Conservation (phyloP, 2,113 vertebrate genomes). For the Macaca mulatta region DNA sequence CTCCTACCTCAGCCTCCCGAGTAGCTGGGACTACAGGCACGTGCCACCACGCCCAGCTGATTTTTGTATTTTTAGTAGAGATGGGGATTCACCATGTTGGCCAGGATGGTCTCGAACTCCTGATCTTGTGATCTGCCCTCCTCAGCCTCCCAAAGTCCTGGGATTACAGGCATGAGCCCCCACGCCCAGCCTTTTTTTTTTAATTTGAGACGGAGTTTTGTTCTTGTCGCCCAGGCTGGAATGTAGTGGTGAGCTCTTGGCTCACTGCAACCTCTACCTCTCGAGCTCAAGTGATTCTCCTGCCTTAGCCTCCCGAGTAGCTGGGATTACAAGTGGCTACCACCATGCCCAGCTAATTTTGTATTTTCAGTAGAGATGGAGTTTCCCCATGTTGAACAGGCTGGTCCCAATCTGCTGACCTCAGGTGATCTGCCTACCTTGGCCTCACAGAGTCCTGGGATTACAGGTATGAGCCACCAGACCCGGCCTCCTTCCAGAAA, state of each 20-base stretch:
- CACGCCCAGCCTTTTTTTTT: accelerated
- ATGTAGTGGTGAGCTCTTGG: neutral
- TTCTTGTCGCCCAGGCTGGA: neutral
- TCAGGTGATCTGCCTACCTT: neutral
- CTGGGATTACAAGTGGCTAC: neutral
- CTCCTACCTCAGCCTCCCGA: neutral
- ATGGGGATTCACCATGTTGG: neutral
- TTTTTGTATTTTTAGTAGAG: neutral
- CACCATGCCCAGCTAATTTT: neutral
- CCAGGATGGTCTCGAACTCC: neutral
- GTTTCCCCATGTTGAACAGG: neutral
- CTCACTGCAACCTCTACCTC: neutral
- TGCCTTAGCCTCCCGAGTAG: neutral
- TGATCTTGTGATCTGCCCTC: neutral
- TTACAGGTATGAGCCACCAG: neutral
- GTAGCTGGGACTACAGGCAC: neutral
- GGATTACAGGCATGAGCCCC: neutral
- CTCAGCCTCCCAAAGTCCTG: neutral
- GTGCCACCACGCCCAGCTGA: neutral
- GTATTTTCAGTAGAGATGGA: neutral
- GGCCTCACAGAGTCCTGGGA: neutral
- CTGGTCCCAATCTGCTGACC: neutral
- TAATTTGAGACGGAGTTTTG: neutral
- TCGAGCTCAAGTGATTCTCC: neutral
- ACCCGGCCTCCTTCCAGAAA: neutral